Conservation (phyloP, 2,797 vertebrate species). For the Triplophysa yarkandensis region DNA sequence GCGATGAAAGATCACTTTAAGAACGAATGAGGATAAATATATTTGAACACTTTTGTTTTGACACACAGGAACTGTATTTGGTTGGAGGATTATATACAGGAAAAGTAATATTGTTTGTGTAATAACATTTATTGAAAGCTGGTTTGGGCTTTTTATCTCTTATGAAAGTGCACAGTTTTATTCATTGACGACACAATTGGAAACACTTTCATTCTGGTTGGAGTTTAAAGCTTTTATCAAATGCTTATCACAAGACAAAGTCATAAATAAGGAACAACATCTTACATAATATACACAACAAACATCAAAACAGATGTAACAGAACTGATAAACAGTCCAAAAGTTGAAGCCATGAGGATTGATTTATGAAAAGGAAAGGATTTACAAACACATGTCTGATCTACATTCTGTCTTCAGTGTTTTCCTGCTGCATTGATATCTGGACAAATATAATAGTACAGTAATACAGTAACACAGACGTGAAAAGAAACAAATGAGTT, state of each 20-base stretch:
- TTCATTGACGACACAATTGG: background rate
- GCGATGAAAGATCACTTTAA: too few relatives aligned
- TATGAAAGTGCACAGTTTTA: background rate
- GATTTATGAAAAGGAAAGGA: constrained; percentile 13
- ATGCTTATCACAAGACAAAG: constrained; percentile 79
- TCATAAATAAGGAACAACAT: constrained; percentile 87
- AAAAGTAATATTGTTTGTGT: too few relatives aligned
- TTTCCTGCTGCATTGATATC: background rate
- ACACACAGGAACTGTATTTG: too few relatives aligned
- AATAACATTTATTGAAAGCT: too few relatives aligned
- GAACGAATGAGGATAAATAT: too few relatives aligned
- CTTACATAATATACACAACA: constrained; percentile 87
- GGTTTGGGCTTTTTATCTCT: too few relatives aligned
- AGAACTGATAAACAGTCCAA: constrained; percentile 55
- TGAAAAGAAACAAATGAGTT: background rate
- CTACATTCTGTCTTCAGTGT: background rate
- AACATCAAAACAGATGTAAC: constrained; percentile 66
- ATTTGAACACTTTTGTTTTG: too few relatives aligned
- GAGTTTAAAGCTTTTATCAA: constrained; percentile 72
- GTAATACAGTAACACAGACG: background rate
- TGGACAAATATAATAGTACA: background rate
- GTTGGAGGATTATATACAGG: too few relatives aligned
- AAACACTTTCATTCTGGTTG: constrained; percentile 52
- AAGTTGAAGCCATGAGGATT: constrained; percentile 1
- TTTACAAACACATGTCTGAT: constrained; percentile 36